A percentile compares a stretch with the other conserved stretches of the same genome.
Evolutionary conservation across 2,797 vertebrate genomes (phyloP).

Genomic region (Mormyrops boulengeri): DNA sequence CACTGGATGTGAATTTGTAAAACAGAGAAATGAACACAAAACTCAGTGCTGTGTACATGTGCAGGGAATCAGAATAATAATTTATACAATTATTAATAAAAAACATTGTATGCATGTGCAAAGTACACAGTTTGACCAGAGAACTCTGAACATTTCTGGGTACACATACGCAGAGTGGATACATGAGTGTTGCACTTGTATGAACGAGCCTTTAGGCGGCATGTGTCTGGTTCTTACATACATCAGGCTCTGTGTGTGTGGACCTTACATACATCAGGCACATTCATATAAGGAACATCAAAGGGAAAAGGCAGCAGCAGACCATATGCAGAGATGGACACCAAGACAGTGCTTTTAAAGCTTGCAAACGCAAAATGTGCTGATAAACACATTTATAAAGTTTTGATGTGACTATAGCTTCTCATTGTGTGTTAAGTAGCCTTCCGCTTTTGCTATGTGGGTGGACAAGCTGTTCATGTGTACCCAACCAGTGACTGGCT

Average conservation of each 20-base stretch:
- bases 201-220: too few species aligned
- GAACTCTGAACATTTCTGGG: too few species aligned
- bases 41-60: too few species aligned
- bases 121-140: too few species aligned
- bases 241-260: not conserved
- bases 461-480: not conserved
- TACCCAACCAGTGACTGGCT: not conserved
- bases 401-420: not conserved
- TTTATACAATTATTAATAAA: too few species aligned
- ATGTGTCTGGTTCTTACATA: not conserved
- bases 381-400: not conserved
- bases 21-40: too few species aligned
- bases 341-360: not conserved
- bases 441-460: not conserved
- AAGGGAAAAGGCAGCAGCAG: not conserved
- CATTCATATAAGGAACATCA: not conserved
- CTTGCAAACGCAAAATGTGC: not conserved
- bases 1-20: too few species aligned
- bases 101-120: too few species aligned
- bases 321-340: not conserved
- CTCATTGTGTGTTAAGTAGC: not conserved
- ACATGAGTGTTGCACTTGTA: too few species aligned
- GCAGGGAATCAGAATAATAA: too few species aligned
- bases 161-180: too few species aligned
- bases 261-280: not conserved